These are phyloP conservation scores for Polydesmus complanatus DNA, from an alignment of 2,888 invertebrate species.

Conservation along the genomic window DNA sequence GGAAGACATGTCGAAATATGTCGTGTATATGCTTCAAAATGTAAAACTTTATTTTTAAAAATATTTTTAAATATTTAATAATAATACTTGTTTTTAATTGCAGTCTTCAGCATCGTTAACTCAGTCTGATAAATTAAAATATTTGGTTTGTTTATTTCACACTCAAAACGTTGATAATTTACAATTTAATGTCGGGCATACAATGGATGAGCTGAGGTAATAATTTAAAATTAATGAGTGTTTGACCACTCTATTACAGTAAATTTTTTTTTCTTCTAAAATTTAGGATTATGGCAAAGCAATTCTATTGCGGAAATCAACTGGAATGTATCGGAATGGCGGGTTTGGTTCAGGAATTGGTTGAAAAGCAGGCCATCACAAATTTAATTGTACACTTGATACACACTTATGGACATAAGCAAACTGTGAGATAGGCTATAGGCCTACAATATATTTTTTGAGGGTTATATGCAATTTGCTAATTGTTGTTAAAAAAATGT, in stretches of 20 bases:
- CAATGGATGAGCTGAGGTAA: neutral
- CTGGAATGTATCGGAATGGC: neutral
- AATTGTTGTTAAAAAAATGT: neutral
- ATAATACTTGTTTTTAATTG: neutral
- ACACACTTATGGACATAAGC: neutral
- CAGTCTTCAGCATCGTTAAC: neutral
- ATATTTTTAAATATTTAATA: neutral
- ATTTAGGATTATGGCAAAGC: neutral
- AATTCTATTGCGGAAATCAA: neutral
- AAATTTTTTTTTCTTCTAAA: neutral
- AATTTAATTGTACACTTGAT: neutral
- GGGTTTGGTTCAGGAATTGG: neutral
- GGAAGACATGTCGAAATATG: neutral
- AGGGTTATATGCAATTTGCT: neutral
- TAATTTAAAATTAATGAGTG: no score
- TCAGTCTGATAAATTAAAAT: neutral
- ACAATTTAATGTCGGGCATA: neutral
- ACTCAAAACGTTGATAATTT: neutral
- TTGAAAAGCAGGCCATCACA: neutral
- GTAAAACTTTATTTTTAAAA: no score
- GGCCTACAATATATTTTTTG: no score
- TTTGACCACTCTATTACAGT: no score
- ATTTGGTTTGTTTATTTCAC: neutral
- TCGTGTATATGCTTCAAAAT: neutral
- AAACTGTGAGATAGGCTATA: neutral